These are phyloP conservation scores for Hemaris fuciformis DNA, from an alignment of 2,888 invertebrate genomes.

Conservation along the genomic window DNA sequence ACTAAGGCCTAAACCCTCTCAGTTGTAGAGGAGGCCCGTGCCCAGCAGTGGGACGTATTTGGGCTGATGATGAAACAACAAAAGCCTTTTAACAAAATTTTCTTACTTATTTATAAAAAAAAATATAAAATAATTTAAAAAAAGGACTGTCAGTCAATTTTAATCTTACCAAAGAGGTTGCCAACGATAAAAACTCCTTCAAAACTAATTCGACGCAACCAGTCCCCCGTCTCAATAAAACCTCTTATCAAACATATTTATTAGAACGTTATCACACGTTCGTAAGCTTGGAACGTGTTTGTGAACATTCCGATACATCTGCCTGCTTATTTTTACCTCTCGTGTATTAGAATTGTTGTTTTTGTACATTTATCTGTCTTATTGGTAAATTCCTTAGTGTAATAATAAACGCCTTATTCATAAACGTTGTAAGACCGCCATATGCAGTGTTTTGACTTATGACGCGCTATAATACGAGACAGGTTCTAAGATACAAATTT, in stretches of 20 bases:
- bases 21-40: too few relatives aligned
- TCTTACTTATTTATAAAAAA: neutral
- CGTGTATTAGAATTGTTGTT: neutral
- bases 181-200: neutral
- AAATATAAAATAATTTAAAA: neutral
- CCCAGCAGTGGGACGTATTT: too few relatives aligned
- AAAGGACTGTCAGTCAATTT: too few relatives aligned
- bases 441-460: too few relatives aligned
- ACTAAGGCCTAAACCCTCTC: too few relatives aligned
- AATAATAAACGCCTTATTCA: neutral
- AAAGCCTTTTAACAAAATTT: too few relatives aligned
- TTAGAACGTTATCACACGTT: constrained; percentile 1
- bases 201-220: neutral
- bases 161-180: too few relatives aligned
- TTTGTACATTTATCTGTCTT: neutral
- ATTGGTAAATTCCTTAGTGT: neutral
- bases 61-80: too few relatives aligned
- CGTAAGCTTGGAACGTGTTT: neutral
- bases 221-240: neutral
- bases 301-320: constrained; percentile 9
- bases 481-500: too few relatives aligned
- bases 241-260: neutral
- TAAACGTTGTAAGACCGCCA: neutral
- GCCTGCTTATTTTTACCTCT: neutral
- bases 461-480: too few relatives aligned